These are phyloP conservation scores for Galagoides demidoff DNA, from an alignment of 2,797 vertebrate genomes.

Conservation along the genomic window DNA sequence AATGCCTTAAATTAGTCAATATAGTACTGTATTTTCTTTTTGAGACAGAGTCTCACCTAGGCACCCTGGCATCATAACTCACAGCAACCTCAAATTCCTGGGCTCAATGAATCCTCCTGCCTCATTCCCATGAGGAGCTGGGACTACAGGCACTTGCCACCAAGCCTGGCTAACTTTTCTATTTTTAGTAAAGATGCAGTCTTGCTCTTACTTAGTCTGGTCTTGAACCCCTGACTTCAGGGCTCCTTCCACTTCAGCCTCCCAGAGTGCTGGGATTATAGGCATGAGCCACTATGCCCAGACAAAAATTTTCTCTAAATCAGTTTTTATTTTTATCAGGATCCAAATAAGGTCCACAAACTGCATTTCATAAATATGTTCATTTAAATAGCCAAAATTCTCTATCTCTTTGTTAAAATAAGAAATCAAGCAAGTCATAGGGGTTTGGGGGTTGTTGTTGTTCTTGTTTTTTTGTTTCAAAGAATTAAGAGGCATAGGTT, in stretches of 20 bases:
- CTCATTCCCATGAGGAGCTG: neutral
- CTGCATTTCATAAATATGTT: neutral
- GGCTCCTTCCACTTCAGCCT: neutral
- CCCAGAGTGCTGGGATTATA: neutral
- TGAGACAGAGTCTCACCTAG: no score
- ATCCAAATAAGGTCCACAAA: neutral
- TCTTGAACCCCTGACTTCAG: neutral
- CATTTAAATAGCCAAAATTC: neutral
- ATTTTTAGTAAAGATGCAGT: neutral
- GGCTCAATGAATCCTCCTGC: no score
- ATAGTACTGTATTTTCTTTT: no score
- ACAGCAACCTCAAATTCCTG: neutral
- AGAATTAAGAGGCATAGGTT: neutral
- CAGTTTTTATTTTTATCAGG: neutral
- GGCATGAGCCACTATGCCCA: neutral
- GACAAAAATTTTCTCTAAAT: neutral
- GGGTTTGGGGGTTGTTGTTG: neutral
- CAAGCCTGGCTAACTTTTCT: neutral
- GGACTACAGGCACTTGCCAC: neutral
- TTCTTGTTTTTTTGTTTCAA: neutral
- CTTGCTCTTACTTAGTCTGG: neutral
- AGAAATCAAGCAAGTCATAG: constrained; percentile 15
- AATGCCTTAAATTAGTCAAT: no score
- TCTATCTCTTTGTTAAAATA: constrained; percentile 20
- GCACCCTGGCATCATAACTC: no score